Evolutionary conservation across 1,140 invertebrate species (phyloP).

Genomic region (Lasaia peninsularis): DNA sequence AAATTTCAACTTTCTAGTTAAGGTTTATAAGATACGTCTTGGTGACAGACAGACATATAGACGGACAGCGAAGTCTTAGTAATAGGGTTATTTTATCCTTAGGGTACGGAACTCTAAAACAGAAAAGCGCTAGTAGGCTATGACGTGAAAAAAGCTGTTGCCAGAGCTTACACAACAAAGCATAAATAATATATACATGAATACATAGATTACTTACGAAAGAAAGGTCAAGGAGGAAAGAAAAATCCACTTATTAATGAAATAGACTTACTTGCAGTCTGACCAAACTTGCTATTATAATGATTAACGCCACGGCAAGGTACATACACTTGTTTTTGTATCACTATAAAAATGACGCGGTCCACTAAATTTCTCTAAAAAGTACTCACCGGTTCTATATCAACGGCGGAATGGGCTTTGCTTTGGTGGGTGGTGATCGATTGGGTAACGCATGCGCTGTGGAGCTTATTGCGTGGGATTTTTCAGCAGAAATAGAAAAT

Average conservation of each 20-base stretch:
- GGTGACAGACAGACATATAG: no score
- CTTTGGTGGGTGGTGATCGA: slow-evolving; percentile 37
- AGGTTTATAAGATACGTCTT: no score
- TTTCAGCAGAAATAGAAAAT: slow-evolving; percentile 5
- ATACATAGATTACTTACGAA: not conserved
- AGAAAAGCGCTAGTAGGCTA: no score
- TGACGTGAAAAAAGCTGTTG: not conserved
- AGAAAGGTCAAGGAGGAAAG: slow-evolving; percentile 24
- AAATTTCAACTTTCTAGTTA: no score
- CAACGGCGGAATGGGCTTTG: slow-evolving; percentile 34
- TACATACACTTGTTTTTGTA: slow-evolving; percentile 63
- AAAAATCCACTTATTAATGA: slow-evolving; percentile 30
- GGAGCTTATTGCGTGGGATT: slow-evolving; percentile 31
- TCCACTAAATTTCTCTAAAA: slow-evolving; percentile 26
- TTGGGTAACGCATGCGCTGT: slow-evolving; percentile 47
- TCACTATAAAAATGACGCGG: slow-evolving; percentile 26
- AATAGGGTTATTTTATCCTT: no score
- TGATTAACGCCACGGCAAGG: slow-evolving; percentile 69
- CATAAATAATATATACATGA: not conserved
- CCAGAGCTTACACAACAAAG: not conserved
- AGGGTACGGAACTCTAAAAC: no score
- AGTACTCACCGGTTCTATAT: slow-evolving; percentile 51
- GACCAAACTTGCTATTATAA: slow-evolving; percentile 68
- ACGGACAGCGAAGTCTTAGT: no score
- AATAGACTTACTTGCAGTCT: slow-evolving; percentile 64